phyloP scores from a whole-genome alignment of 2,888 invertebrate species.

The Rhabditophanes sp. region DNA sequence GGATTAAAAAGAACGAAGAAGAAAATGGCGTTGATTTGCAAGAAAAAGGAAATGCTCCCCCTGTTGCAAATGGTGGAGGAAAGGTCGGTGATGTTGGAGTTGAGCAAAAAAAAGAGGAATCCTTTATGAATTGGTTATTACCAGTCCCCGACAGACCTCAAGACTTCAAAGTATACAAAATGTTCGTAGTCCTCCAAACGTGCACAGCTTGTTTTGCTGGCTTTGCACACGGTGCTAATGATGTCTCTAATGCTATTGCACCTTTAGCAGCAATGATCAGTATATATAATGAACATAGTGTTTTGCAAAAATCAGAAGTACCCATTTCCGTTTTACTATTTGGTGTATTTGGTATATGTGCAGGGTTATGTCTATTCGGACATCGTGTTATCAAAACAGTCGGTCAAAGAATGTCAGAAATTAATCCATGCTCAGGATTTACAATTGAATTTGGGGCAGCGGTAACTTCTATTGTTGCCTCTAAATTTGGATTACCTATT shows the following conservation, averaged over 20 bases:
- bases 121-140: no score
- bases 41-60: no score
- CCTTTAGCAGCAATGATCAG: constrained; percentile 85
- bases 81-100: no score
- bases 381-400: constrained; percentile 86
- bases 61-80: no score
- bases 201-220: constrained; percentile 92
- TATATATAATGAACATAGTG: constrained; percentile 55
- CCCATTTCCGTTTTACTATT: constrained; percentile 60
- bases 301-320: constrained; percentile 47
- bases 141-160: constrained; percentile 27
- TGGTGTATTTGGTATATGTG: constrained; percentile 83
- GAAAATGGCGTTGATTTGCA: no score
- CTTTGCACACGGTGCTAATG: constrained; percentile 96
- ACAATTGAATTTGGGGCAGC: constrained; percentile 90
- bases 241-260: constrained; percentile 85
- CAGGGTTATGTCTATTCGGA: constrained; percentile 90
- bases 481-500: constrained; percentile 86
- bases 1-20: no score
- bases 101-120: no score
- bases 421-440: constrained; percentile 82
- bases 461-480: constrained; percentile 80
- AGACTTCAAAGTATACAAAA: constrained; percentile 36
- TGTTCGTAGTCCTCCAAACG: constrained; percentile 38
- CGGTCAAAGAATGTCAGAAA: constrained; percentile 83